Evolutionary conservation across 2,888 invertebrate genomes (phyloP).

Genomic region (Acleris cristana): DNA sequence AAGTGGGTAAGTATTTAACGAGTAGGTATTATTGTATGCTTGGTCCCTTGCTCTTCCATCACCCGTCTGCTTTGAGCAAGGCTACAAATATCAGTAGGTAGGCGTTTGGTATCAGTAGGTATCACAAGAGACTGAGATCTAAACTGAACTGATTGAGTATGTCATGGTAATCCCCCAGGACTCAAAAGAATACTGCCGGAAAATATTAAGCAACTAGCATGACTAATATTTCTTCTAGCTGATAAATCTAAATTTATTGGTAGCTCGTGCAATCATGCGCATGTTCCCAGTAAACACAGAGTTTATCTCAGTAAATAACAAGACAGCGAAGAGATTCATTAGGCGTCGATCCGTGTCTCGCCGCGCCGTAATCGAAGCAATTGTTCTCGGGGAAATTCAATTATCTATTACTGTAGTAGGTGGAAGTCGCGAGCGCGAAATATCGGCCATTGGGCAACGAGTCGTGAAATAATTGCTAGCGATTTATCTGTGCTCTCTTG

Average conservation of each 20-base stretch:
- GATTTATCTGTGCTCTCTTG: slow-evolving; percentile 68
- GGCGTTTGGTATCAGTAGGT: too few species aligned
- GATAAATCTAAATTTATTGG: slow-evolving; percentile 79
- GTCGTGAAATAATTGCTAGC: slow-evolving; percentile 75
- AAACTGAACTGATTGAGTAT: too few species aligned
- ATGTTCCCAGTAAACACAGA: slow-evolving; percentile 78
- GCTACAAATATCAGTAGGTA: too few species aligned
- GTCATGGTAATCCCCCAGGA: neutral
- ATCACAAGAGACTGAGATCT: too few species aligned
- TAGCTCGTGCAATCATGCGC: slow-evolving; percentile 81
- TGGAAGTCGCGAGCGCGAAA: slow-evolving; percentile 63
- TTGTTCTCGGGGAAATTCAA: slow-evolving; percentile 82
- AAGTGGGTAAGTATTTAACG: too few species aligned
- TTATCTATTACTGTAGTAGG: slow-evolving; percentile 57
- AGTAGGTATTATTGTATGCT: too few species aligned
- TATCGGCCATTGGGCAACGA: slow-evolving; percentile 71
- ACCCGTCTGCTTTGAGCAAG: too few species aligned
- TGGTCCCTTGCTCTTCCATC: too few species aligned
- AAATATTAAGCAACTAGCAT: slow-evolving; percentile 44
- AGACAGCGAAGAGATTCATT: slow-evolving; percentile 81
- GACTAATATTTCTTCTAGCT: slow-evolving; percentile 49
- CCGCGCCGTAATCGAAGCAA: slow-evolving; percentile 79
- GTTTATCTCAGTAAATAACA: slow-evolving; percentile 81
- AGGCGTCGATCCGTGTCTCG: slow-evolving; percentile 79
- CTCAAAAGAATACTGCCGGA: neutral